Evolutionary conservation across 2,888 invertebrate genomes (phyloP), one percentile per base, ranked within the genome.

Genomic region (Sturmia bella): DNA sequence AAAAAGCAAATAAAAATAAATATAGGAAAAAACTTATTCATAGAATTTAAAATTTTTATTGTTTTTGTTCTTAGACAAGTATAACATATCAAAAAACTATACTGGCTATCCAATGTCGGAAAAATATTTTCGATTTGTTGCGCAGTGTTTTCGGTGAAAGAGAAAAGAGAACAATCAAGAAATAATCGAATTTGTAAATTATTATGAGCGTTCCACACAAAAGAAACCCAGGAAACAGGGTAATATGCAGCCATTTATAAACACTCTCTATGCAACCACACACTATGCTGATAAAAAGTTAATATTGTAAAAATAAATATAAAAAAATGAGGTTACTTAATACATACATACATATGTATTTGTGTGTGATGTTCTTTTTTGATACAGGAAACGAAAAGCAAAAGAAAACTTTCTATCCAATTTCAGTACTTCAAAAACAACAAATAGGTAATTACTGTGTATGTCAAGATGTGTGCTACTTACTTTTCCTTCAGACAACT

Each of bases 401-500:
- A 32, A 32, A 45, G 5, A 56, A 68, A 68, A 80, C 63, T 59
- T 79, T 79, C 13, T 73, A 63, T 63, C 74, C 61, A 59, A 72
- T 68, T 77, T 70, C 64, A 72, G 66, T 45, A 41, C 64, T 56
- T 43, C 6, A 64, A 80, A 32, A 69, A 69, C 32, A 74, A 63
- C 39, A 37, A 72, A 2, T 17, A 43, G 7, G 41, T 56, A 24
- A 50, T 15, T 50, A 15, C 1, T 27, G 41, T 43, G 6, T 37
- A 54, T 37, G 21, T n/a, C 13, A 13, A 19, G 39, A 76, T 79
- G 66, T 61, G 19, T 37, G 24, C 70, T 86, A 90, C 90, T 90
- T 87, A 90, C 90, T 90, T 90, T 88, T 90, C 91, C 87, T 89
- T 89, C 85, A 89, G 87, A 86, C 89, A 89, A 87, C 87, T 88